These are phyloP conservation scores for Hybognathus amarus DNA, from an alignment of 2,797 vertebrate genomes.

Conservation along the genomic window DNA sequence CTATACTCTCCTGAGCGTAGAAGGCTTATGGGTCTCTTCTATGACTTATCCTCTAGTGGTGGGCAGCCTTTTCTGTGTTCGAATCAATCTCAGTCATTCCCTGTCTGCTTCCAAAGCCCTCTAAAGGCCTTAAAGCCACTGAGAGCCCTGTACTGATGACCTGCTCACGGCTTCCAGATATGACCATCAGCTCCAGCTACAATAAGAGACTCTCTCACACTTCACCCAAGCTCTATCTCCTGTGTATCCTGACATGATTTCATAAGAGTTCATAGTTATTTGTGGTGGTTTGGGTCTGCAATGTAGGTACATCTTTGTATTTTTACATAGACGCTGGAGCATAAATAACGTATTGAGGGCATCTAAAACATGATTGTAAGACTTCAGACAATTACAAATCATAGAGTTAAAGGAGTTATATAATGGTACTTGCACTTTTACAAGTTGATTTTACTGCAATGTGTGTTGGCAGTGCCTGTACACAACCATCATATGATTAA, in stretches of 20 bases:
- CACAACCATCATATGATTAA: too few relatives aligned
- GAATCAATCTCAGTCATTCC: constrained; percentile 40
- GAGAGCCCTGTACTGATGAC: constrained; percentile 44
- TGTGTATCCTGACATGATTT: not conserved
- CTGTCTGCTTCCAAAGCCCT: constrained; percentile 42
- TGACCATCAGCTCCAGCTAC: constrained; percentile 6
- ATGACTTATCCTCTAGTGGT: constrained; percentile 33
- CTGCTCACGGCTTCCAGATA: constrained; percentile 27
- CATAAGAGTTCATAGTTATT: not conserved
- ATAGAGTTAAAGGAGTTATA: not conserved
- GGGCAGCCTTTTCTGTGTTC: constrained; percentile 17
- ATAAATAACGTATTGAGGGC: not conserved
- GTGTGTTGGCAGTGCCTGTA: too few relatives aligned
- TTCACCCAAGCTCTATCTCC: not conserved
- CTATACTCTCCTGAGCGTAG: constrained; percentile 12
- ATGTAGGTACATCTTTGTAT: not conserved
- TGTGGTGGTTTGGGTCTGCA: not conserved
- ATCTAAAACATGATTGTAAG: not conserved
- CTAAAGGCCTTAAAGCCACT: constrained; percentile 40
- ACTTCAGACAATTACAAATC: not conserved
- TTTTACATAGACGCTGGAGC: not conserved
- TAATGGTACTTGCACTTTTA: too few relatives aligned
- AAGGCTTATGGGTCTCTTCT: constrained; percentile 33
- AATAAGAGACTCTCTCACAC: constrained; percentile 16
- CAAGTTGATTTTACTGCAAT: too few relatives aligned